Percentiles rank a stretch among this genome's conserved stretches.
These are phyloP conservation scores for Varanus komodoensis DNA, from an alignment of 2,113 vertebrate genomes.

Conservation along the genomic window DNA sequence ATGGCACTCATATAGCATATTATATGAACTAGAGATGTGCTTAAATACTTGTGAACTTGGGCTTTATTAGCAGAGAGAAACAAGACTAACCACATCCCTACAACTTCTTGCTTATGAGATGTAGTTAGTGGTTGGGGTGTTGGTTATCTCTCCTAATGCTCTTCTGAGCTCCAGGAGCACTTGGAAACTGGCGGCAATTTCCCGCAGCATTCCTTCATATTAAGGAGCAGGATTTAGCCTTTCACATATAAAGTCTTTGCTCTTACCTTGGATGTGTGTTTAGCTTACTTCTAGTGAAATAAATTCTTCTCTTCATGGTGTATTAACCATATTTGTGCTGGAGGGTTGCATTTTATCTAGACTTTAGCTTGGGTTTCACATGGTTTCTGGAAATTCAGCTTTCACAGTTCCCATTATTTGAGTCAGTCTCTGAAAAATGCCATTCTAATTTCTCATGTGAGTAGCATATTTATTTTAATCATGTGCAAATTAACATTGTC, in stretches of 20 bases:
- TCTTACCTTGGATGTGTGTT: background rate
- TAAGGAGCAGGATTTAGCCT: background rate
- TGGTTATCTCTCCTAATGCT: background rate
- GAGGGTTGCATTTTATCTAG: background rate
- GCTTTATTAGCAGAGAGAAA: constrained; percentile 26
- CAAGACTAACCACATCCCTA: background rate
- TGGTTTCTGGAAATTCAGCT: background rate
- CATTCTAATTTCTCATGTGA: background rate
- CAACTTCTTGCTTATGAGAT: background rate
- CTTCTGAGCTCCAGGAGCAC: background rate
- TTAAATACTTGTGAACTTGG: background rate
- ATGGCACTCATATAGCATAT: background rate
- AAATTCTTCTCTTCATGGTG: constrained; percentile 26
- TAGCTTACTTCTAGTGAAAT: background rate
- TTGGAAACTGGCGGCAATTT: background rate
- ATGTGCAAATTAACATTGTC: background rate
- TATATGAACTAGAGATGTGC: rapidly evolving
- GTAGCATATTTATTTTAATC: background rate
- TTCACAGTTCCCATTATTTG: background rate
- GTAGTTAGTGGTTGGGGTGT: background rate
- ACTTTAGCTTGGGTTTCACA: constrained; percentile 26
- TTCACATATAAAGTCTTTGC: constrained; percentile 15
- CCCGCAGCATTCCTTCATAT: rapidly evolving
- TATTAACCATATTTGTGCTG: constrained; percentile 16
- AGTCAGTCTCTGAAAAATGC: background rate